phyloP scores from a whole-genome alignment of 2,797 vertebrate genomes.

The Pantherophis vulpinus region DNA sequence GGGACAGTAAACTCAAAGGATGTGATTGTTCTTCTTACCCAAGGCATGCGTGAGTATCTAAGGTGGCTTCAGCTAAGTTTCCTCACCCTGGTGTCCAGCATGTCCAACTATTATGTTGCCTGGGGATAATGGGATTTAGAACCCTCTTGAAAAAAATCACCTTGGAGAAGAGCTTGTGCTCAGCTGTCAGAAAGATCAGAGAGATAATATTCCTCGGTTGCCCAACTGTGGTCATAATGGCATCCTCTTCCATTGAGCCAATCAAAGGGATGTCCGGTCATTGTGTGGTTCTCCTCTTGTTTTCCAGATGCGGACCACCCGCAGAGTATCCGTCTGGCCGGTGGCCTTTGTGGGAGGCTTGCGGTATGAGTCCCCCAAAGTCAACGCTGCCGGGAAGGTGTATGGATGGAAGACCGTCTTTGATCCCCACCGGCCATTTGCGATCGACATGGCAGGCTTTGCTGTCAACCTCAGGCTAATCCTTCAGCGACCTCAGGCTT shows the following conservation, averaged over 20 bases:
- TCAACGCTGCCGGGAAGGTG: slow-evolving; percentile 94
- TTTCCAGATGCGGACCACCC: slow-evolving; percentile 90
- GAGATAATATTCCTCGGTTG: not conserved
- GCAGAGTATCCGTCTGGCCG: slow-evolving; percentile 96
- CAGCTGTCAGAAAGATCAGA: not conserved
- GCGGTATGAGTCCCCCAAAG: slow-evolving; percentile 93
- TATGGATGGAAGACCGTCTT: slow-evolving; percentile 98
- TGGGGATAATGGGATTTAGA: not conserved
- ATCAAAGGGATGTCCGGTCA: not conserved
- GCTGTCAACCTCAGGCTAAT: slow-evolving; percentile 94
- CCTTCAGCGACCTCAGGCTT: slow-evolving; percentile 93
- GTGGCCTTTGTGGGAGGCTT: slow-evolving; percentile 95
- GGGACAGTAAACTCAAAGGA: not conserved
- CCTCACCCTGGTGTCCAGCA: not conserved
- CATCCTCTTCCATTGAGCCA: not conserved
- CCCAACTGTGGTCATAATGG: too few species aligned
- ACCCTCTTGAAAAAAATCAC: not conserved
- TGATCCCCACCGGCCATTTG: slow-evolving; percentile 95
- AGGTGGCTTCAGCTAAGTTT: not conserved
- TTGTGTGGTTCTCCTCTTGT: not conserved
- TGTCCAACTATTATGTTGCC: not conserved
- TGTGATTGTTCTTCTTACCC: not conserved
- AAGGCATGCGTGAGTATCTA: not conserved
- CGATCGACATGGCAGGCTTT: slow-evolving; percentile 99
- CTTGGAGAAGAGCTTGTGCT: not conserved